Evolutionary conservation across 2,888 invertebrate genomes (phyloP).

Genomic region (Andrena trimmerana): DNA sequence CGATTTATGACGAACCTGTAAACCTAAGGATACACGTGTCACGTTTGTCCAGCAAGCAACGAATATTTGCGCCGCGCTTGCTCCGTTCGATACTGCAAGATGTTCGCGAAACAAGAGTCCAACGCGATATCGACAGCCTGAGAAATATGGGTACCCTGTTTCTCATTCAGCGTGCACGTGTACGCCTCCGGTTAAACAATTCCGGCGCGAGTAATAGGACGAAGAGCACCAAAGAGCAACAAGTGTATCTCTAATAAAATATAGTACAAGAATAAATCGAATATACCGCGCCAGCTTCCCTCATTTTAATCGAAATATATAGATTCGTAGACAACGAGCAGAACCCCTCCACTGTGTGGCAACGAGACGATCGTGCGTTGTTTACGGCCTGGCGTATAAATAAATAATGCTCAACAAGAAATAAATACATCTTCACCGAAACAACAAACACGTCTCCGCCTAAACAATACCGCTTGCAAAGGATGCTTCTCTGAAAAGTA

Average conservation of each 20-base stretch:
- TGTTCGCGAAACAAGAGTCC: background rate
- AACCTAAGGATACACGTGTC: constrained; percentile 11
- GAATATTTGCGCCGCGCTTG: background rate
- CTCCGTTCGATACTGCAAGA: background rate
- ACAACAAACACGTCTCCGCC: constrained; percentile 7
- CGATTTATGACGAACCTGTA: background rate
- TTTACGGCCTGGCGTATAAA: constrained; percentile 38
- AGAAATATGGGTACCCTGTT: background rate
- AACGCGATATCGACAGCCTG: background rate
- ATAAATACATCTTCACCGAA: constrained; percentile 58
- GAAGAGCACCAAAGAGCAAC: constrained; percentile 44
- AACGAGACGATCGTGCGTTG: constrained; percentile 1
- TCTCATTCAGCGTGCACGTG: background rate
- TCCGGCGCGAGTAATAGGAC: constrained; percentile 14
- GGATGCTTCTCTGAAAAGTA: background rate
- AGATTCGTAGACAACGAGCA: constrained; percentile 19
- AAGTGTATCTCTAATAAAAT: background rate
- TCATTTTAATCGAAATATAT: constrained; percentile 11
- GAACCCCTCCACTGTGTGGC: background rate
- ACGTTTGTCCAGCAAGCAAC: constrained; percentile 18
- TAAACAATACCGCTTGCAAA: constrained; percentile 1
- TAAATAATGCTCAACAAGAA: constrained; percentile 66
- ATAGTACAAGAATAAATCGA: constrained; percentile 46
- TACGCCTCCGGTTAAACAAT: constrained; percentile 10
- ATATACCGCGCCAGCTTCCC: background rate